Conservation (phyloP, 2,797 vertebrate species). For the Alectoris magna region DNA sequence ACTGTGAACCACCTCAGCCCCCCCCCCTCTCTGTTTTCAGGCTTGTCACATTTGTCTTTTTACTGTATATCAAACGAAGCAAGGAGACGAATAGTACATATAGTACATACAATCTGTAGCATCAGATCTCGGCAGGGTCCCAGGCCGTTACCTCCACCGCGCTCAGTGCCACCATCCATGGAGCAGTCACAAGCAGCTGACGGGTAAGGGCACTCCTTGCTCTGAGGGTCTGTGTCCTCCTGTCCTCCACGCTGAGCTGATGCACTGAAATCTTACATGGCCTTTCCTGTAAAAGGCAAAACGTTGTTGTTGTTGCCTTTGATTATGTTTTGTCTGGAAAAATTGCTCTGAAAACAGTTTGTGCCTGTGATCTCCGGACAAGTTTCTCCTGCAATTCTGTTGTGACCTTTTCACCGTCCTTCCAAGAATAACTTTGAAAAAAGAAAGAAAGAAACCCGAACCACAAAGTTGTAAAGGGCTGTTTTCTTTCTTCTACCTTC, state of each 20-base stretch:
- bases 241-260: neutral
- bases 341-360: slow-evolving; percentile 24
- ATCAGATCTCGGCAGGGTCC: neutral
- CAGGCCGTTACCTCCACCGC: neutral
- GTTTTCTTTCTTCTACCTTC: neutral
- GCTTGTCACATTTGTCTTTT: neutral
- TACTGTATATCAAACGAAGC: neutral
- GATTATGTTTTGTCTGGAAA: neutral
- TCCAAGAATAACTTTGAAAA: neutral
- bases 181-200: rapidly evolving
- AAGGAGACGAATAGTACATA: neutral
- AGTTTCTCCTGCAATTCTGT: neutral
- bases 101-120: no score
- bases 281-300: neutral
- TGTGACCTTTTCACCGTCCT: slow-evolving; percentile 36
- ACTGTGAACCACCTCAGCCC: neutral
- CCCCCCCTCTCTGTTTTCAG: neutral
- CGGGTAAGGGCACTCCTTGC: neutral
- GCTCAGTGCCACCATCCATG: neutral
- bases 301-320: neutral
- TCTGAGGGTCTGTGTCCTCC: neutral
- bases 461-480: neutral
- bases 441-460: neutral
- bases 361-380: neutral
- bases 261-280: neutral